Evolutionary conservation across 2,797 vertebrate species (phyloP).

Genomic region (Chloroceryle inda): DNA sequence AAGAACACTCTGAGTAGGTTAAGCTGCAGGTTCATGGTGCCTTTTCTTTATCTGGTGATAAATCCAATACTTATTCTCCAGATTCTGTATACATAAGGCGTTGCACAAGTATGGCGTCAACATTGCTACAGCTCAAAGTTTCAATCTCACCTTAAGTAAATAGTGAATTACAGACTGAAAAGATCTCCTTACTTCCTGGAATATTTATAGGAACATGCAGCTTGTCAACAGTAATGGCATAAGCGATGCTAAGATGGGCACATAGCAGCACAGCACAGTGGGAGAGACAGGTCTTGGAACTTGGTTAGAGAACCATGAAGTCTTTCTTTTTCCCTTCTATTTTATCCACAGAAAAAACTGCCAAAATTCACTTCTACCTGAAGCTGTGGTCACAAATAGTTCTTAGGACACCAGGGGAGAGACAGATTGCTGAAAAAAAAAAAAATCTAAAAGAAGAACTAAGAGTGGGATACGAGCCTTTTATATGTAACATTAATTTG

Average conservation of each 20-base stretch:
- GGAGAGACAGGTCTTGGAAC: not conserved
- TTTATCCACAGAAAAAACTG: not conserved
- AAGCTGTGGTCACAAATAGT: not conserved
- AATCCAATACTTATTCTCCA: not conserved
- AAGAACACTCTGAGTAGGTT: not conserved
- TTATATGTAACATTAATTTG: not conserved
- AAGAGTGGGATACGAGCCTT: not conserved
- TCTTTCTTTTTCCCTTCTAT: not conserved
- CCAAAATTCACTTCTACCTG: not conserved
- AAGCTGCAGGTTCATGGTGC: not conserved
- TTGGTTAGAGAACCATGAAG: not conserved
- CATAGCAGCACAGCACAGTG: not conserved
- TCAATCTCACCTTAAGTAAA: conserved; percentile 46
- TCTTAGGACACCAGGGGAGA: not conserved
- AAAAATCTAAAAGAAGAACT: too few species aligned
- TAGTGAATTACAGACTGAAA: not conserved
- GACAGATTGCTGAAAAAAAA: not conserved
- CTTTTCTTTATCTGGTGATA: not conserved
- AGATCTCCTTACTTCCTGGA: not conserved
- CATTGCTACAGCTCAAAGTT: not conserved
- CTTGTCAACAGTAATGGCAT: not conserved
- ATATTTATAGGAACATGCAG: not conserved
- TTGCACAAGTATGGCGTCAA: not conserved
- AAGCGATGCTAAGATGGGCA: not conserved
- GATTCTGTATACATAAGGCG: not conserved